Conservation (phyloP, 2,888 invertebrate species). For the Argyresthia albistria region DNA sequence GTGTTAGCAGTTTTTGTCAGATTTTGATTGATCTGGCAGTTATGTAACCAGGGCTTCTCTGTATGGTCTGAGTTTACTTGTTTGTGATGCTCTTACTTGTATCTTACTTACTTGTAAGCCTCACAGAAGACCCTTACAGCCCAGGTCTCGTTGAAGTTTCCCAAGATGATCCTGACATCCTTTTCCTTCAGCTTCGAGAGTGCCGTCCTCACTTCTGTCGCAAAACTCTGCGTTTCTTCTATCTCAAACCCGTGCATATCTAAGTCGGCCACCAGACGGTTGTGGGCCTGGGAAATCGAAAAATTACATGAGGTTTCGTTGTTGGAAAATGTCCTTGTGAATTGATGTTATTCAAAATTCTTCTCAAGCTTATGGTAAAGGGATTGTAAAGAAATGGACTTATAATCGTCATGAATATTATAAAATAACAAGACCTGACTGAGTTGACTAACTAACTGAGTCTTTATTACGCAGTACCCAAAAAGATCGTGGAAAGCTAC, state of each 20-base stretch:
- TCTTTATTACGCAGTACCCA: too few species aligned
- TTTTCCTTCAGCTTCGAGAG: conserved; percentile 88
- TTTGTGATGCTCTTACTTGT: conserved; percentile 38
- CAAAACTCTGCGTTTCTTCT: conserved; percentile 92
- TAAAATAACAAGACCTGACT: too few species aligned
- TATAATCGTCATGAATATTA: too few species aligned
- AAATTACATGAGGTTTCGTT: too few species aligned
- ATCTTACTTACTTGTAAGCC: conserved; percentile 82
- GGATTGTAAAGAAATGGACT: too few species aligned
- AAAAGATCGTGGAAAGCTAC: too few species aligned
- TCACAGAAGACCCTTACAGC: conserved; percentile 92
- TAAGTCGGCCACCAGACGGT: conserved; percentile 88
- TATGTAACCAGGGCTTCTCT: not conserved
- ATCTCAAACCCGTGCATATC: conserved; percentile 87
- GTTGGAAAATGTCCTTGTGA: too few species aligned
- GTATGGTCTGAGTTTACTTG: too few species aligned
- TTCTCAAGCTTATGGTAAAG: too few species aligned
- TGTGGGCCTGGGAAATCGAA: conserved; percentile 81
- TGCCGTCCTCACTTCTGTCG: conserved; percentile 87
- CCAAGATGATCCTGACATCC: conserved; percentile 94
- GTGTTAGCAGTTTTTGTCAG: not conserved
- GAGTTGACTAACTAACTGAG: too few species aligned
- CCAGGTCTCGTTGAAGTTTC: conserved; percentile 96
- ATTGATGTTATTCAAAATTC: too few species aligned
- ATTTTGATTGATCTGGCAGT: not conserved